These are phyloP conservation scores for Lepus americanus DNA, from an alignment of 2,113 vertebrate species.

Conservation along the genomic window DNA sequence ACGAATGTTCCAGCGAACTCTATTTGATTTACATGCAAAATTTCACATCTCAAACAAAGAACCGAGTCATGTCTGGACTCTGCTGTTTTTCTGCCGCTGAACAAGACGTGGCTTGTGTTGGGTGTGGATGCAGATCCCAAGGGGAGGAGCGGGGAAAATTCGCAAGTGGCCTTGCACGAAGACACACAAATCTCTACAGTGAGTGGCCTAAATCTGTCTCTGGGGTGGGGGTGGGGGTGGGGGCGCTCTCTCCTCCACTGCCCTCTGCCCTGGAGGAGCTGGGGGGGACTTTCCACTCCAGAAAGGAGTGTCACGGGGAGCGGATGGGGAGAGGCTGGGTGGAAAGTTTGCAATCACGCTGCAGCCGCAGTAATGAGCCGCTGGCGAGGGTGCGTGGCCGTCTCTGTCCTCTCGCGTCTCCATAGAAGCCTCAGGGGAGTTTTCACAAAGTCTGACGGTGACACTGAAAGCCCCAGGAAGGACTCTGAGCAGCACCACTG, in stretches of 20 bases:
- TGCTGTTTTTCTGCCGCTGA: slow-evolving; percentile 42
- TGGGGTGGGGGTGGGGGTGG: background rate
- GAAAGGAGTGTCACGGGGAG: background rate
- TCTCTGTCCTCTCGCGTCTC: rapidly evolving
- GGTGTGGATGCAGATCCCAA: background rate
- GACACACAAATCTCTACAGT: background rate
- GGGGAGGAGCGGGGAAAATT: slow-evolving; percentile 27
- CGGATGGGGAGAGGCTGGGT: rapidly evolving
- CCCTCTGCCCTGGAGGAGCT: slow-evolving; percentile 64
- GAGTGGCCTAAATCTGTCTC: slow-evolving; percentile 43
- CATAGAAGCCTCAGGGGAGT: background rate
- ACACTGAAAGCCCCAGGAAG: background rate
- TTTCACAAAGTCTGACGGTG: background rate
- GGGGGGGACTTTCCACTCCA: slow-evolving; percentile 73
- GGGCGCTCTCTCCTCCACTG: slow-evolving; percentile 71
- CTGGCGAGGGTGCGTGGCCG: background rate
- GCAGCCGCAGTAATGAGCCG: rapidly evolving
- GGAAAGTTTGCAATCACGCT: background rate
- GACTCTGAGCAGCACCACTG: background rate
- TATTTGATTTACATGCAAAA: slow-evolving; percentile 69
- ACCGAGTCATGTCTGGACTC: slow-evolving; percentile 24
- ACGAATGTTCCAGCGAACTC: slow-evolving; percentile 35
- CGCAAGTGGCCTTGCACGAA: background rate
- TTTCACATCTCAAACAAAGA: slow-evolving; percentile 48
- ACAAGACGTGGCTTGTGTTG: background rate